phyloP scores from a whole-genome alignment of 2,888 invertebrate genomes.

The Aethes cnicana region DNA sequence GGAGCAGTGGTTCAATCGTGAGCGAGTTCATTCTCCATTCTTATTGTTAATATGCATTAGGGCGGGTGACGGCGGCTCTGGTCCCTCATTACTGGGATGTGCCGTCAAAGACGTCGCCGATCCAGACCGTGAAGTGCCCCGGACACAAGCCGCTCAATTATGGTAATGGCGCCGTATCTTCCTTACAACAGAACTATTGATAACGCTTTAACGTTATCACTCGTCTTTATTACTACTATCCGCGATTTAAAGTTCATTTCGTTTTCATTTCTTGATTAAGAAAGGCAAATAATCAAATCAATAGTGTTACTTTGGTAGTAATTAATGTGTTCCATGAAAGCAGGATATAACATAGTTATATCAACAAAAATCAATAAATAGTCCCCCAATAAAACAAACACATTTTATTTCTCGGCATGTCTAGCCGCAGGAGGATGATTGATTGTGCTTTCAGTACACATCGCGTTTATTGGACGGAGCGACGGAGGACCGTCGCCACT shows the following conservation, averaged over 20 bases:
- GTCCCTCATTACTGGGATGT: slow-evolving; percentile 69
- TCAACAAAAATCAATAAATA: slow-evolving; percentile 69
- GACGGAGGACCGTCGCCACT: slow-evolving; percentile 51
- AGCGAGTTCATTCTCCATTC: slow-evolving; percentile 46
- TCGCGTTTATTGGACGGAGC: slow-evolving; percentile 63
- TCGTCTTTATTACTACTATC: slow-evolving; percentile 50
- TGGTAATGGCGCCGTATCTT: slow-evolving; percentile 72
- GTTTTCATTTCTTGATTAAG: too few species aligned
- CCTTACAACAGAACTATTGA: slow-evolving; percentile 51
- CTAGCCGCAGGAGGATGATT: slow-evolving; percentile 69
- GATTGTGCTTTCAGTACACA: slow-evolving; percentile 75
- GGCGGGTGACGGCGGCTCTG: slow-evolving; percentile 56
- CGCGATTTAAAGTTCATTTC: slow-evolving; percentile 10
- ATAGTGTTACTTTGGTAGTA: neutral
- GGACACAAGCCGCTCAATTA: slow-evolving; percentile 75
- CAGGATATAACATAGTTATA: slow-evolving; percentile 55
- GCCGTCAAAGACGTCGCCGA: slow-evolving; percentile 70
- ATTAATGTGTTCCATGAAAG: slow-evolving; percentile 14
- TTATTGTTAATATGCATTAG: slow-evolving; percentile 73
- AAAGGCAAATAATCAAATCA: too few species aligned
- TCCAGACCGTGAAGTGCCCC: slow-evolving; percentile 67
- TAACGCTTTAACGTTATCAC: slow-evolving; percentile 57
- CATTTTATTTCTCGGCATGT: slow-evolving; percentile 70
- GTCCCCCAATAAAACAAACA: slow-evolving; percentile 68
- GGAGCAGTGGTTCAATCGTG: slow-evolving; percentile 48